phyloP scores from a whole-genome alignment of 2,113 vertebrate species.

The Pterocles burchelli region DNA sequence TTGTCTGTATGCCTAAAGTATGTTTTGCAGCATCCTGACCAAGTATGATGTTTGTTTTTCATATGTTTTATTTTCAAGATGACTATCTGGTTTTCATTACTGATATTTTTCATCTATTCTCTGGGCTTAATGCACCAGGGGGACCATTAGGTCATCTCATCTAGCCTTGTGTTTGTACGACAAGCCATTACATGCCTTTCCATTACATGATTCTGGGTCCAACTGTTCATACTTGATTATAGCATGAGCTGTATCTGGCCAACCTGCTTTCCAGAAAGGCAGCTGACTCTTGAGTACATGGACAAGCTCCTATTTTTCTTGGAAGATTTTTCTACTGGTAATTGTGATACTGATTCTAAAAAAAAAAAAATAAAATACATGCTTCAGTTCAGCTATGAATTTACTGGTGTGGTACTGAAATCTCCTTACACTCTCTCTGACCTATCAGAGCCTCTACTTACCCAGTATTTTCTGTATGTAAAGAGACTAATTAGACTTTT shows the following conservation, averaged over 20 bases:
- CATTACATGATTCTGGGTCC: neutral
- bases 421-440: neutral
- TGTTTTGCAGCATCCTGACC: neutral
- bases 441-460: neutral
- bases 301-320: neutral
- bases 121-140: neutral
- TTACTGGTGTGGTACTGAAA: neutral
- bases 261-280: neutral
- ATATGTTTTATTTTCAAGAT: neutral
- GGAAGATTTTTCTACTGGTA: neutral
- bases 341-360: neutral
- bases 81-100: conserved; percentile 41
- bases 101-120: neutral
- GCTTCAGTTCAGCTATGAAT: neutral
- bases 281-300: neutral
- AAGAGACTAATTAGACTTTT: neutral
- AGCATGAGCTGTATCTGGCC: neutral
- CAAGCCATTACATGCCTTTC: neutral
- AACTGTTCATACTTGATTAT: neutral
- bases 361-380: neutral
- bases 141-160: conserved; percentile 27
- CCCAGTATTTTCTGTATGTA: neutral
- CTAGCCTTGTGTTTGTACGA: neutral
- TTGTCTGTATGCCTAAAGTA: neutral
- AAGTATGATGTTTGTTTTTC: conserved; percentile 22